Evolutionary conservation across 2,113 vertebrate genomes (phyloP).

Genomic region (Burhinus oedicnemus): DNA sequence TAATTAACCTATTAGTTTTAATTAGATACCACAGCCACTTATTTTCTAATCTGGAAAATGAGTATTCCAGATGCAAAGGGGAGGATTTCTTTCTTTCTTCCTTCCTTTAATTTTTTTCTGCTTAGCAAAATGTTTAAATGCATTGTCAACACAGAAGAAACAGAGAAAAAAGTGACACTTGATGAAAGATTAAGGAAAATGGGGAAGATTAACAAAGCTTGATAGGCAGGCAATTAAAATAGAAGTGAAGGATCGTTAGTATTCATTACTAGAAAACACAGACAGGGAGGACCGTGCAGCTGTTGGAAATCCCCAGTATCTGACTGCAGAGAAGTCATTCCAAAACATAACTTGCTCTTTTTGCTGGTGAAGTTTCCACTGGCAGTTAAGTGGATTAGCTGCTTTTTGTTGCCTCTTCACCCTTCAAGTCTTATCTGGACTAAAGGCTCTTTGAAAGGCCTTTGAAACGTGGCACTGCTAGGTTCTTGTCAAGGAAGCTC

Average conservation of each 20-base stretch:
- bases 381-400: constrained; percentile 33
- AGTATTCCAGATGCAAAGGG: constrained; percentile 50
- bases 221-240: constrained; percentile 72
- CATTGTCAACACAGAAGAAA: constrained; percentile 74
- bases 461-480: background rate
- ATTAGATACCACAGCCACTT: constrained; percentile 47
- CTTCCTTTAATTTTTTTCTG: background rate
- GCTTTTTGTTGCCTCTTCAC: constrained; percentile 33
- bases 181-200: constrained; percentile 73
- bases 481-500: background rate
- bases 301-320: constrained; percentile 1
- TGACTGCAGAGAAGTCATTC: background rate
- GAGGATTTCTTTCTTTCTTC: background rate
- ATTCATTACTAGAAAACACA: constrained; percentile 66
- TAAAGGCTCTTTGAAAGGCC: background rate
- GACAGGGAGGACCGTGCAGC: constrained; percentile 15
- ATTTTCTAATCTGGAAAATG: constrained; percentile 57
- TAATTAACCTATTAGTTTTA: constrained; percentile 73
- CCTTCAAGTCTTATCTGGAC: background rate
- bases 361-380: background rate
- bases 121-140: constrained; percentile 68
- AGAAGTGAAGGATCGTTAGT: constrained; percentile 71
- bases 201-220: constrained; percentile 73
- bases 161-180: constrained; percentile 47
- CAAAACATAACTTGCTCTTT: constrained; percentile 12